These are phyloP conservation scores for Xestobium rufovillosum DNA, from an alignment of 2,888 invertebrate genomes.

Conservation along the genomic window DNA sequence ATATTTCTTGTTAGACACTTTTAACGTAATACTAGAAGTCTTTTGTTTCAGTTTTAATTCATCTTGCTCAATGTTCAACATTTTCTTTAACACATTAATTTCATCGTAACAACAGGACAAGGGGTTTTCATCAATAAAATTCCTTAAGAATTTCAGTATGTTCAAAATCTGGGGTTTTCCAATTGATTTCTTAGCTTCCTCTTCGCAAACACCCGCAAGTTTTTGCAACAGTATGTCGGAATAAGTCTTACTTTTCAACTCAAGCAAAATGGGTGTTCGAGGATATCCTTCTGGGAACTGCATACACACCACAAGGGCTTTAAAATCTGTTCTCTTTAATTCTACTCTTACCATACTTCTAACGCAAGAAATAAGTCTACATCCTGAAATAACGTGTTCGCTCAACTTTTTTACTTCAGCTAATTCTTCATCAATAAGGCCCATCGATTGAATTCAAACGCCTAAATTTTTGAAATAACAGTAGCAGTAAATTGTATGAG, in stretches of 20 bases:
- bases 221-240: constrained; percentile 55
- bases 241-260: constrained; percentile 63
- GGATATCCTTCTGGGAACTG: constrained; percentile 63
- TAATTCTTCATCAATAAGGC: constrained; percentile 59
- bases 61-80: constrained; percentile 44
- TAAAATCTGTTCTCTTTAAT: constrained; percentile 57
- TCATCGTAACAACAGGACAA: constrained; percentile 66
- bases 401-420: constrained; percentile 56
- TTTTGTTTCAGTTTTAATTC: constrained; percentile 63
- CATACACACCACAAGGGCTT: constrained; percentile 55
- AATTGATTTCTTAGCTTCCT: constrained; percentile 50
- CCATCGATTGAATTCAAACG: too few species aligned
- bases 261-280: constrained; percentile 49
- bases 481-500: too few species aligned
- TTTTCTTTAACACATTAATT: constrained; percentile 52
- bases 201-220: constrained; percentile 54
- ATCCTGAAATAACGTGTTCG: constrained; percentile 53
- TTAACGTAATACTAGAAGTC: constrained; percentile 51
- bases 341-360: constrained; percentile 57
- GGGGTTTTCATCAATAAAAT: constrained; percentile 62
- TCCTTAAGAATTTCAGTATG: constrained; percentile 53
- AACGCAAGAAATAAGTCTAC: constrained; percentile 59
- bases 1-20: constrained; percentile 53
- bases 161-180: constrained; percentile 56
- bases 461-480: too few species aligned